These are phyloP conservation scores for Wiebesia pumilae DNA, from an alignment of 1,140 invertebrate genomes.

Conservation along the genomic window DNA sequence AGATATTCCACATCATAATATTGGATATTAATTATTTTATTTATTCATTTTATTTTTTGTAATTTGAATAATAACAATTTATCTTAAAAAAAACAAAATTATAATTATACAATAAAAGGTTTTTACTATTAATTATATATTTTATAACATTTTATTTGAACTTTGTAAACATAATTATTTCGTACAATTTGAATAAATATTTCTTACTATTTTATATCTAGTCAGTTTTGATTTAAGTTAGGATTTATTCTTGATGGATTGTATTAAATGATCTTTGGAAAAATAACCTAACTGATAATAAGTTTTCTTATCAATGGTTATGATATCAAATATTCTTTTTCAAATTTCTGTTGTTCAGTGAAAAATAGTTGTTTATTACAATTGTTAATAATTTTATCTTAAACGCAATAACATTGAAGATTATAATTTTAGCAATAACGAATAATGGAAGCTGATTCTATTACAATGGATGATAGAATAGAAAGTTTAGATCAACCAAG, in stretches of 20 bases:
- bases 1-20: background rate
- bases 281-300: conserved; percentile 33
- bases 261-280: background rate
- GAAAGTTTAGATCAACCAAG: background rate
- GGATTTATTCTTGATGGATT: background rate
- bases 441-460: conserved; percentile 21
- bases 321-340: conserved; percentile 30
- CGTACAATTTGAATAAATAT: too few species aligned
- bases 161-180: too few species aligned
- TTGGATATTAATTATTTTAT: background rate
- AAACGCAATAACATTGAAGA: background rate
- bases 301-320: conserved; percentile 21
- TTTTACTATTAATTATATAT: too few species aligned
- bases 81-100: background rate
- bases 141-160: too few species aligned
- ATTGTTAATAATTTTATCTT: background rate
- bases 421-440: conserved; percentile 30
- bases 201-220: too few species aligned
- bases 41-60: background rate
- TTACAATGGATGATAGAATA: conserved; percentile 26
- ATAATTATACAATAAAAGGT: background rate
- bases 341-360: background rate
- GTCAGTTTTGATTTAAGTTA: too few species aligned
- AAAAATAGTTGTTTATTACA: conserved; percentile 1
- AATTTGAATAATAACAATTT: background rate